These are phyloP conservation scores for Oreochromis niloticus DNA, from an alignment of 2,113 vertebrate genomes.

Conservation along the genomic window DNA sequence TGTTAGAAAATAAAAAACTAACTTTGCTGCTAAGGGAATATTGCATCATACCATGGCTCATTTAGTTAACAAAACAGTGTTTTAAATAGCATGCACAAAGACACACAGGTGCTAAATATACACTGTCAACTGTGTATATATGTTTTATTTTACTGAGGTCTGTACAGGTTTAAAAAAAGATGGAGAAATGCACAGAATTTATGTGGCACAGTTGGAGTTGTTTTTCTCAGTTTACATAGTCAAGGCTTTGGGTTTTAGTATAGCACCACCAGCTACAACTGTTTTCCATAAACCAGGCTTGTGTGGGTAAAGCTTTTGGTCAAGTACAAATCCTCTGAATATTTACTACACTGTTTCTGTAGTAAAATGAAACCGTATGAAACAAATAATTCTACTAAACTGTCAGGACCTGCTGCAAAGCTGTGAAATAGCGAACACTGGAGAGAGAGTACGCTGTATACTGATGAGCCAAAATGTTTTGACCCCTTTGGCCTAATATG, in stretches of 20 bases:
- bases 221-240: neutral
- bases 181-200: neutral
- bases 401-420: neutral
- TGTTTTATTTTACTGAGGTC: neutral
- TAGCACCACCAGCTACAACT: neutral
- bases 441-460: neutral
- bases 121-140: slow-evolving; percentile 4
- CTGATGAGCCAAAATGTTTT: neutral
- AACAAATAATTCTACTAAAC: neutral
- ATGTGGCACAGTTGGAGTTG: neutral
- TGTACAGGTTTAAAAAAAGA: neutral
- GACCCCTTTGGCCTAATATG: neutral
- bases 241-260: neutral
- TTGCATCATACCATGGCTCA: slow-evolving; percentile 14
- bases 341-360: neutral
- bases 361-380: neutral
- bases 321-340: neutral
- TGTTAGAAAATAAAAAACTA: neutral
- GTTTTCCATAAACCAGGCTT: neutral
- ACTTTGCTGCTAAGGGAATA: neutral
- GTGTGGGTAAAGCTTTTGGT: neutral
- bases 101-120: slow-evolving; percentile 5
- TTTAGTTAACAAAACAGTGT: neutral
- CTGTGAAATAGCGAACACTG: neutral
- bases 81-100: neutral